Evolutionary conservation across 2,113 vertebrate genomes (phyloP), one percentile per base, ranked within the genome.

Genomic region (Cyprinus carpio): DNA sequence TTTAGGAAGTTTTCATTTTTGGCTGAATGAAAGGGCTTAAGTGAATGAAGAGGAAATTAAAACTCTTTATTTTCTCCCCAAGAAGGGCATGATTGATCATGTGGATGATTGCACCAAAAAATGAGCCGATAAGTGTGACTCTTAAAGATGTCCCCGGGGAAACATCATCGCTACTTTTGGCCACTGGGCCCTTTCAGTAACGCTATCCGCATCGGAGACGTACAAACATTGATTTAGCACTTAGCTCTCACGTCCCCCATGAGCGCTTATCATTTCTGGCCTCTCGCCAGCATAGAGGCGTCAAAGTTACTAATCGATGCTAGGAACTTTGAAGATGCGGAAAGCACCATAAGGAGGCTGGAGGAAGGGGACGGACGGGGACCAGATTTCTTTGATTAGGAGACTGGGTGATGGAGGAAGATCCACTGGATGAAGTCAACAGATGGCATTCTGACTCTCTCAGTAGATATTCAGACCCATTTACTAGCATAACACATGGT

Each of bases 201-300:
- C 77, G 92, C 91, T 94, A 94, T 93, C 93, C 91, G 89, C 92
- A 94, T 92, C 92, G 89, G 90, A 92, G 91, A 92, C 89, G 85
- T 84, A 83, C 89, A 81, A 82, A 87, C 93, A 94, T 95, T 94
- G 94, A 95, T 95, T 94, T 93, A 92, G 94, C 94, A 94, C 94
- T 95, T 94, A 94, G 93, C 93, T 91, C 89, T 90, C 89, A 88
- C 81, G 91, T 94, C 94, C 94, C 94, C 87, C 78, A 91, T 94
- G 94, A 94, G 93, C 92, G 89, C 91, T 95, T 95, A 94, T 92
- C 90, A 91, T 94, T 89, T 92, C 86, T 89, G 92, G 92, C 92
- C 89, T 56, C 81, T 77, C 85, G 88, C 89, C 93, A 92, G 81
- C 77, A 89, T 84, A 64, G 76, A 90, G 92, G 90, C 89, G 82